Evolutionary conservation across 2,113 vertebrate species (phyloP), one percentile per base, ranked within the genome.

Genomic region (Oenanthe oenanthe): DNA sequence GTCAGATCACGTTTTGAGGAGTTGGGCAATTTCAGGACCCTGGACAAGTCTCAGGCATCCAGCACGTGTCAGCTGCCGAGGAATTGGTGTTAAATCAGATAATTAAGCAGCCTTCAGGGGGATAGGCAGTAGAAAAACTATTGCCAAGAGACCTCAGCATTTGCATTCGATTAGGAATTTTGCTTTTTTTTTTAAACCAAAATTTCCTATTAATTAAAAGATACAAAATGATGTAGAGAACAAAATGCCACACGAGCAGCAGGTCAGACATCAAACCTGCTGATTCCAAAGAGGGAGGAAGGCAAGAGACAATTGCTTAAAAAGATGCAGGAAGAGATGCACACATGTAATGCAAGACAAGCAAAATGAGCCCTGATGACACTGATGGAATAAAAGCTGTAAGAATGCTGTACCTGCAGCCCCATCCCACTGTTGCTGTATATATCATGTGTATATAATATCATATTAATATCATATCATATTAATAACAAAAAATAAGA

Each of bases 201-300:
- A 71, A 80, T 81, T 83, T 74, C 65, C 25, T 22, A 7, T 42
- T 28, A 36, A 80, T 81, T 45, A 84, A 60, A 60, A 92, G 17
- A 31, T 2, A 13, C 1, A 4, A 53, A 60, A 6, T 5, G 16
- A 26, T 38, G 12, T 17, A 47, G 38, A 45, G 21, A 79, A 29
- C 0, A 0, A 54, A 31, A 32, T 31, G 38, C 9, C 24, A 3
- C 12, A 25, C 0, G 5, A 32, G 4, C 20, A 28, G 5, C 31
- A 25, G n/a, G 26, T 68, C 58, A 47, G 34, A 36, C 34, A 36
- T 36, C 34, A 65, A 61, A 53, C 5, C 2, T 1, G 4, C 4
- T 50, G 3, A 38, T 51, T 73, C 29, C 63, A 73, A 16, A 57
- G 21, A 56, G 7, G 28, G 31, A 68, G 14, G 12, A 60, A 61